Evolutionary conservation across 2,888 invertebrate species (phyloP).

Genomic region (Tupiocoris notatus): DNA sequence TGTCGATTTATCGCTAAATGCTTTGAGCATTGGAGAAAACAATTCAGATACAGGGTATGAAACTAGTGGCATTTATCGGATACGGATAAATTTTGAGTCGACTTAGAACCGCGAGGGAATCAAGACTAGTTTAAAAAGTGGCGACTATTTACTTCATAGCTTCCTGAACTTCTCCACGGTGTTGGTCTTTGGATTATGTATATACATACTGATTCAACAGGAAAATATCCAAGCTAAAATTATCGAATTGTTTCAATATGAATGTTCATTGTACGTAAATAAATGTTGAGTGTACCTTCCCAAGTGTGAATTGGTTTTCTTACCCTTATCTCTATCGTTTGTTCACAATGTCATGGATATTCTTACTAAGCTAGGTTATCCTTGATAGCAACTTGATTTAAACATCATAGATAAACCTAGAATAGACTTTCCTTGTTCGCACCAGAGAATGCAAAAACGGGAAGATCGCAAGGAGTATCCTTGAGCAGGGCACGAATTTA

Average conservation of each 20-base stretch:
- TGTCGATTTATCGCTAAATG: constrained; percentile 10
- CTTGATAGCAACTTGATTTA: too few species aligned
- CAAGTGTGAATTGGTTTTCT: too few species aligned
- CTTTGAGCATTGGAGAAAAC: constrained; percentile 15
- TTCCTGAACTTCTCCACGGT: not conserved
- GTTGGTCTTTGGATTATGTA: not conserved
- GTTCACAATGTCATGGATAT: too few species aligned
- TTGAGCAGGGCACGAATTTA: too few species aligned
- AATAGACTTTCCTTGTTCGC: too few species aligned
- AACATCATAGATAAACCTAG: too few species aligned
- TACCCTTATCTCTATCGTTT: too few species aligned
- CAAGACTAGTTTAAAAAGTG: constrained; percentile 1
- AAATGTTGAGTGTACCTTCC: constrained; percentile 17
- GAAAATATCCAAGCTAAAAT: too few species aligned
- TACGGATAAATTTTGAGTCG: not conserved
- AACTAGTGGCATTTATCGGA: constrained; percentile 31
- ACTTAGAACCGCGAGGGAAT: constrained; percentile 18
- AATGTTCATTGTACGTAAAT: constrained; percentile 27
- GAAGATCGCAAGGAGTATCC: too few species aligned
- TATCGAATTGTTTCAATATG: constrained; percentile 7
- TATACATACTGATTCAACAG: not conserved
- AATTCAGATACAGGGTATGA: constrained; percentile 40
- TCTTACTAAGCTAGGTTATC: too few species aligned
- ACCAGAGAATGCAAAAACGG: too few species aligned
- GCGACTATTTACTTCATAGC: not conserved